These are phyloP conservation scores for Micropoecilia bifurca DNA, from an alignment of 2,797 vertebrate species.

Conservation along the genomic window DNA sequence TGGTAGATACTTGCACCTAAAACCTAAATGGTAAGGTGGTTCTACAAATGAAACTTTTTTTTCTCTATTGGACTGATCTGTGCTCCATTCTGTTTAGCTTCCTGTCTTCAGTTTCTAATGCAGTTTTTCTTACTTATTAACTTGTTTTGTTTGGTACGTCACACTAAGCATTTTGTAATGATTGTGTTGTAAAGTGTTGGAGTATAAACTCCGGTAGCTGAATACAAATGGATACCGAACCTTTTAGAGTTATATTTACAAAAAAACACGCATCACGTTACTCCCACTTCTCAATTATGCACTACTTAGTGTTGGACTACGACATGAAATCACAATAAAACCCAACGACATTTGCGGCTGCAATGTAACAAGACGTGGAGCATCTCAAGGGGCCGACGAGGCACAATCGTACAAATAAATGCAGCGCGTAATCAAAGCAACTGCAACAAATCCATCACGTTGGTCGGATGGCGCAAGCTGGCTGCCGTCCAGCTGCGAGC, in stretches of 20 bases:
- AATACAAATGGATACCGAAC: background rate
- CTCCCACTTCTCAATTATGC: background rate
- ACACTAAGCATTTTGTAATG: background rate
- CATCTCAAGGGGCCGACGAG: background rate
- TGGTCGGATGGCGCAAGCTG: conserved; percentile 39
- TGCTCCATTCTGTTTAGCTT: background rate
- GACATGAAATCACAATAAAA: background rate
- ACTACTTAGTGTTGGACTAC: background rate
- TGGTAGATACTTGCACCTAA: background rate
- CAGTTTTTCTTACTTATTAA: background rate
- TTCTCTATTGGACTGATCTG: background rate
- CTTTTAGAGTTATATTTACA: no score
- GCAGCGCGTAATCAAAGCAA: conserved; percentile 50
- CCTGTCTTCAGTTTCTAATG: background rate
- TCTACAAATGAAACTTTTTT: background rate
- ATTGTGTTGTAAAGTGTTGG: background rate
- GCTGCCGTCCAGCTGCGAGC: conserved; percentile 44
- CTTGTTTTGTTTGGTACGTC: background rate
- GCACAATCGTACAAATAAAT: conserved; percentile 37
- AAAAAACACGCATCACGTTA: background rate
- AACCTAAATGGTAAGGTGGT: background rate
- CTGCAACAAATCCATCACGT: conserved; percentile 44
- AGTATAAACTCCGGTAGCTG: background rate
- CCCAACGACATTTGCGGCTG: background rate
- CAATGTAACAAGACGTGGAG: background rate